Evolutionary conservation across 2,888 invertebrate species (phyloP).

Genomic region (Scaptomyza caliginosa): DNA sequence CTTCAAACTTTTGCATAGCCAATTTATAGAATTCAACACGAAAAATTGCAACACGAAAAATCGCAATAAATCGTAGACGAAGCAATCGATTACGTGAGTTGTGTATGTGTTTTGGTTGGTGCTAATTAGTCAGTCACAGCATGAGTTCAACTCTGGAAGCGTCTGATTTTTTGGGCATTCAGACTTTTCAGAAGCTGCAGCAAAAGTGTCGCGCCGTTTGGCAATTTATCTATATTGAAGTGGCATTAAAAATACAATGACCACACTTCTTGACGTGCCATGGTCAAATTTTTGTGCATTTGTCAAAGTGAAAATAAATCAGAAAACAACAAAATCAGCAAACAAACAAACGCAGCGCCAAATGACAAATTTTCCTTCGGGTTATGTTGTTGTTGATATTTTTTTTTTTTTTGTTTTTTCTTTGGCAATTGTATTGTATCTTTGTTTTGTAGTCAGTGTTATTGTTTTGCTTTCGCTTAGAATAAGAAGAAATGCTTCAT

Average conservation of each 20-base stretch:
- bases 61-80: conserved; percentile 21
- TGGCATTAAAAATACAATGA: conserved; percentile 74
- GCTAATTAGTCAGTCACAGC: conserved; percentile 39
- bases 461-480: conserved; percentile 14
- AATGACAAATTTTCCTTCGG: conserved; percentile 64
- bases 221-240: conserved; percentile 72
- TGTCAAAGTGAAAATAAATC: conserved; percentile 76
- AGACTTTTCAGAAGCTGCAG: conserved; percentile 14
- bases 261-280: conserved; percentile 75
- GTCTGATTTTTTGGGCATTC: conserved; percentile 2
- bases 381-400: too few relatives aligned
- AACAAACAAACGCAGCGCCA: conserved; percentile 63
- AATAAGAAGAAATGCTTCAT: conserved; percentile 62
- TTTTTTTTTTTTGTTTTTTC: conserved; percentile 10
- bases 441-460: conserved; percentile 6
- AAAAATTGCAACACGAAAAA: conserved; percentile 16
- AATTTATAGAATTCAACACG: too few relatives aligned
- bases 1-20: too few relatives aligned
- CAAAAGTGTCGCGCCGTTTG: conserved; percentile 47
- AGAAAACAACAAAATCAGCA: conserved; percentile 57
- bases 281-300: conserved; percentile 77
- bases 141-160: conserved; percentile 16
- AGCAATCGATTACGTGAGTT: conserved; percentile 15
- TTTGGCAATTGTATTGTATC: conserved; percentile 50
- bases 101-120: not conserved